These are phyloP conservation scores for Lepidurus packardi DNA, from an alignment of 1,140 invertebrate species.

Conservation along the genomic window DNA sequence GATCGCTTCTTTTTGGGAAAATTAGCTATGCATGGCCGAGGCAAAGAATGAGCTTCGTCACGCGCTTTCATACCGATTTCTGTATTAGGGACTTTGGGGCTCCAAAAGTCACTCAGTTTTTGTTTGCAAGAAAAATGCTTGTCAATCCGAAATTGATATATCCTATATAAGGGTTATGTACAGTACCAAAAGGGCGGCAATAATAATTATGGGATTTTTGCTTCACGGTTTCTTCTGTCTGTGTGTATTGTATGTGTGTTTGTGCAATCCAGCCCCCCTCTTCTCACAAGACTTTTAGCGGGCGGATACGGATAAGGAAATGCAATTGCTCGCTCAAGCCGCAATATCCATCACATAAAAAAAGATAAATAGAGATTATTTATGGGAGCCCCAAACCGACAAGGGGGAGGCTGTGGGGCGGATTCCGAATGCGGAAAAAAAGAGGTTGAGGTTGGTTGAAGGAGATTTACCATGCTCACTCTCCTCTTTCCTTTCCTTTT, in stretches of 20 bases:
- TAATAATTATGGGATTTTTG: constrained; percentile 3
- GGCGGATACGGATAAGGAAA: constrained; percentile 12
- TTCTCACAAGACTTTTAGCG: background rate
- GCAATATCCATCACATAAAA: constrained; percentile 20
- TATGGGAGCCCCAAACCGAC: constrained; percentile 18
- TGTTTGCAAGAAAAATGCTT: background rate
- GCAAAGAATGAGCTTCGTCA: constrained; percentile 19
- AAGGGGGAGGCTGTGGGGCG: background rate
- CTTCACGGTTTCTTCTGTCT: background rate
- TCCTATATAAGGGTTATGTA: background rate
- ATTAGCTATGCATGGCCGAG: constrained; percentile 1
- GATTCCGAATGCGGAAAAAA: background rate
- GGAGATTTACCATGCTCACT: background rate
- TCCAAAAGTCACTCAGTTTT: background rate
- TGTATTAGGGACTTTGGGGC: background rate
- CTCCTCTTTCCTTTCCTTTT: background rate
- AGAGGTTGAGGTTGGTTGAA: background rate
- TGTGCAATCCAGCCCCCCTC: background rate
- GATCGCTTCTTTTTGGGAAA: constrained; percentile 10
- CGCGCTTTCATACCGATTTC: constrained; percentile 1
- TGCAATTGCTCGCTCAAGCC: constrained; percentile 20
- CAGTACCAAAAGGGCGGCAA: background rate
- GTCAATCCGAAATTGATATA: too few relatives aligned
- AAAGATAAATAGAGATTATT: constrained; percentile 22
- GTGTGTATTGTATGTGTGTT: too few relatives aligned